These are phyloP conservation scores for Ibidorhyncha struthersii DNA, from an alignment of 2,113 vertebrate genomes.

Conservation along the genomic window DNA sequence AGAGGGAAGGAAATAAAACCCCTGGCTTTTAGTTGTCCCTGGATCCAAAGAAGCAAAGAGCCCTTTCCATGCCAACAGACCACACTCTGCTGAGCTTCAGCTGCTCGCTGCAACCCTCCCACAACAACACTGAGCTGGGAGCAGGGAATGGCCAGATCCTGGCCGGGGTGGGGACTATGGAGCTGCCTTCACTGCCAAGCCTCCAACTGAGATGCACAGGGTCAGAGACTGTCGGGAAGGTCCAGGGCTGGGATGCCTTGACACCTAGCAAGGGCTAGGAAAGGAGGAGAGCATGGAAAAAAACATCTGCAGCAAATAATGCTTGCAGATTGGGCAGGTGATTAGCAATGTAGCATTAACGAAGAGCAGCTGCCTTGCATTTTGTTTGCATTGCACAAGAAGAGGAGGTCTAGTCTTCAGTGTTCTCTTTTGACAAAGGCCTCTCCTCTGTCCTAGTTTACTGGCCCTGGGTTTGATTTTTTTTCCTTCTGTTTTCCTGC, in stretches of 20 bases:
- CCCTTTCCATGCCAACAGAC: accelerated
- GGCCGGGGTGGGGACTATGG: accelerated
- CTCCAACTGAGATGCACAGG: accelerated
- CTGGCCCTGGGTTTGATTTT: background rate
- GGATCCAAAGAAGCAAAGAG: background rate
- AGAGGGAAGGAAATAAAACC: background rate
- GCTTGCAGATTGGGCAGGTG: background rate
- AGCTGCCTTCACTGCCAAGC: background rate
- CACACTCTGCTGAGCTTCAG: background rate
- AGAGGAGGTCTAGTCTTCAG: too few species aligned
- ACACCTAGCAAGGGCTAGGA: too few species aligned
- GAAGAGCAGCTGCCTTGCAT: background rate
- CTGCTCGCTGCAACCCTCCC: background rate
- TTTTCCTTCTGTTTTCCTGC: background rate
- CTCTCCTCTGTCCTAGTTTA: background rate
- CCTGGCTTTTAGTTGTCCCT: background rate
- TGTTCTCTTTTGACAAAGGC: background rate
- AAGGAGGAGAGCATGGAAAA: background rate
- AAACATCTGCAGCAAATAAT: background rate
- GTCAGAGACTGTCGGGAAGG: accelerated
- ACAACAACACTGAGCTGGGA: background rate
- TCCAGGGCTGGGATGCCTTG: too few species aligned
- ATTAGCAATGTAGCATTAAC: background rate
- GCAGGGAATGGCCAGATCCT: background rate
- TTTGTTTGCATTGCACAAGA: background rate